A percentile compares a stretch with the other conserved stretches of the same genome.
These are phyloP conservation scores for Halcyon malimbica DNA, from an alignment of 2,113 vertebrate genomes.

Conservation along the genomic window DNA sequence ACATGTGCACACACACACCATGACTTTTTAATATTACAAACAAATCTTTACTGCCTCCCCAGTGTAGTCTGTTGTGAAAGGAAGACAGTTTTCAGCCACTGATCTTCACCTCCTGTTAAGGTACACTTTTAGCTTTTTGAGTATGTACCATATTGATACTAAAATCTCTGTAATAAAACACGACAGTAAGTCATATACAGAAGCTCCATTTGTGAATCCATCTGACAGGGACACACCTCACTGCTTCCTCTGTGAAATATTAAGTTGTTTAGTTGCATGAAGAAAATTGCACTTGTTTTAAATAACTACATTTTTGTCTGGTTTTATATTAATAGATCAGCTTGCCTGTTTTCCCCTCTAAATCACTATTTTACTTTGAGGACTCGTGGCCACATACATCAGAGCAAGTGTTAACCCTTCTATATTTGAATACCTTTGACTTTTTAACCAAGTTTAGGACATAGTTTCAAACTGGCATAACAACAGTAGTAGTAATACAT, in stretches of 20 bases:
- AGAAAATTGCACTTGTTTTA: neutral
- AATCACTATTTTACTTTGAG: neutral
- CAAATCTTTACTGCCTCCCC: neutral
- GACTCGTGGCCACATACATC: neutral
- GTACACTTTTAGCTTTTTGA: neutral
- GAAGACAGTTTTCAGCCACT: neutral
- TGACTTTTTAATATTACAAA: neutral
- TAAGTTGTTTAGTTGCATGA: neutral
- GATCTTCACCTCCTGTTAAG: neutral
- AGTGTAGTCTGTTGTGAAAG: neutral
- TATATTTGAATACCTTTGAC: neutral
- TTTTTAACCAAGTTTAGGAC: neutral
- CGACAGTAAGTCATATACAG: neutral
- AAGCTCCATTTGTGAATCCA: neutral
- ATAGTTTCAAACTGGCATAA: neutral
- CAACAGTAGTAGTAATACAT: neutral
- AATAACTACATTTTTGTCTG: neutral
- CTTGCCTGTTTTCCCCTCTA: neutral
- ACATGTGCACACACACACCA: fast-evolving
- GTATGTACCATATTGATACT: neutral
- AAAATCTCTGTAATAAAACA: neutral
- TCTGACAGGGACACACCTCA: slow-evolving; percentile 2
- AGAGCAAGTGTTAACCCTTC: neutral
- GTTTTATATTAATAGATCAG: neutral
- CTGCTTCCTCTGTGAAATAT: neutral